phyloP scores from a whole-genome alignment of 1,140 invertebrate genomes.

The Halictus rubicundus region DNA sequence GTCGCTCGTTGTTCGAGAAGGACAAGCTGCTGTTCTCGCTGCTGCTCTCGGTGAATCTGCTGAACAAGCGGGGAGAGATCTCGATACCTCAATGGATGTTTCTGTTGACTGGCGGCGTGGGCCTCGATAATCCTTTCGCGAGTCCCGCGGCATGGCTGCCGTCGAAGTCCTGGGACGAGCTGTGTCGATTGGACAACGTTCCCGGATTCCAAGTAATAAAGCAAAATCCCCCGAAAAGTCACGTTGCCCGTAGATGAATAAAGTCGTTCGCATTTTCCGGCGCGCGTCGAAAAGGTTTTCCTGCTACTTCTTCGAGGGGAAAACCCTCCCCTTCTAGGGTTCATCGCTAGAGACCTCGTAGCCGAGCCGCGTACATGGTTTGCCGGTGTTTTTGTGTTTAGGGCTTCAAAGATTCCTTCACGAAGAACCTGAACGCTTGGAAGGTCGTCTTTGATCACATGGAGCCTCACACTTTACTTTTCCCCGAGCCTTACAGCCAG shows the following conservation, averaged over 20 bases:
- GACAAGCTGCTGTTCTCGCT: constrained; percentile 96
- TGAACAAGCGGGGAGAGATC: constrained; percentile 88
- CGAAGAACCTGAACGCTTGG: constrained; percentile 84
- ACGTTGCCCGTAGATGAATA: too few relatives aligned
- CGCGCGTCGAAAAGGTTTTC: too few relatives aligned
- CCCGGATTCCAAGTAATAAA: constrained; percentile 79
- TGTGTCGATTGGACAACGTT: constrained; percentile 86
- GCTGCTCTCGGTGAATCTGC: constrained; percentile 90
- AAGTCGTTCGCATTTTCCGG: too few relatives aligned
- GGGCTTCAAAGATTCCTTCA: constrained; percentile 84
- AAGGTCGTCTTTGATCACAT: constrained; percentile 87
- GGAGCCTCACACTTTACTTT: constrained; percentile 85
- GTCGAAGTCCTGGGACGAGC: constrained; percentile 91
- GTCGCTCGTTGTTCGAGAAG: constrained; percentile 97
- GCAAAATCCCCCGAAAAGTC: too few relatives aligned
- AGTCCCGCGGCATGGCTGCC: constrained; percentile 90
- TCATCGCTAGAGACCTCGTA: too few relatives aligned
- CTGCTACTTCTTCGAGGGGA: too few relatives aligned
- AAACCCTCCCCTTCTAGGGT: too few relatives aligned
- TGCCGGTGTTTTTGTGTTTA: constrained; percentile 45
- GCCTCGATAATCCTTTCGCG: constrained; percentile 87
- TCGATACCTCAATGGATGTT: constrained; percentile 92
- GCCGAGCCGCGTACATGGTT: neutral
- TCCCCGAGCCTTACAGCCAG: constrained; percentile 88
- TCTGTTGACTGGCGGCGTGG: constrained; percentile 92